phyloP scores from a whole-genome alignment of 2,797 vertebrate genomes.

The Danionella dracula region DNA sequence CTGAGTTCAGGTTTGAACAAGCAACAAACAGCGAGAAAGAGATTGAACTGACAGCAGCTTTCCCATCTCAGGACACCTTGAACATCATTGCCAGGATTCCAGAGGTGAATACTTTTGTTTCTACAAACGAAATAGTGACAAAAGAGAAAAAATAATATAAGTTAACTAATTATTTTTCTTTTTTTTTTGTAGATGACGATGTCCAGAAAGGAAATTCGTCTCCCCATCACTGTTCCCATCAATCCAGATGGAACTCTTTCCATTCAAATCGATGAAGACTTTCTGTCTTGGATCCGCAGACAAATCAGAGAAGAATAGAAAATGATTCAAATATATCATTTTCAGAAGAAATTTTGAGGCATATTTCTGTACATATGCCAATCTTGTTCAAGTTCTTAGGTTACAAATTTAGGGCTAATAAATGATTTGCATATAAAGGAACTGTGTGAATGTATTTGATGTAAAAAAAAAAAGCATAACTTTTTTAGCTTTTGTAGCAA shows the following conservation, averaged over 20 bases:
- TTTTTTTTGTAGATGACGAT: constrained; percentile 53
- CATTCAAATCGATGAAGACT: not conserved
- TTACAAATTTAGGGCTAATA: too few relatives aligned
- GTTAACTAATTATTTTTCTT: not conserved
- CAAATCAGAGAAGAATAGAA: not conserved
- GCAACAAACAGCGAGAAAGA: constrained; percentile 60
- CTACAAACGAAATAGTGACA: not conserved
- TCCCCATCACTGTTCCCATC: constrained; percentile 57
- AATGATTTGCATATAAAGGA: not conserved
- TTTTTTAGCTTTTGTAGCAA: too few relatives aligned
- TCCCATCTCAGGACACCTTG: constrained; percentile 48
- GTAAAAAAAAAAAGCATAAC: too few relatives aligned
- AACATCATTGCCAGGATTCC: constrained; percentile 57
- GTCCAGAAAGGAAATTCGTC: constrained; percentile 46
- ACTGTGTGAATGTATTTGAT: not conserved
- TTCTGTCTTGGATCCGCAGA: not conserved
- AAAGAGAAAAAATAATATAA: not conserved
- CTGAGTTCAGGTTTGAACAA: constrained; percentile 50
- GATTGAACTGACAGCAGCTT: constrained; percentile 57
- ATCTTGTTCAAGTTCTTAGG: too few relatives aligned
- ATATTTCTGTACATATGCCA: not conserved
- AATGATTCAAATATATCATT: not conserved
- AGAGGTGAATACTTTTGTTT: constrained; percentile 46
- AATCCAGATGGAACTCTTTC: constrained; percentile 39
- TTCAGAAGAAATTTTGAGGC: not conserved